Evolutionary conservation across 2,113 vertebrate species (phyloP).

Genomic region (Nerophis ophidion): DNA sequence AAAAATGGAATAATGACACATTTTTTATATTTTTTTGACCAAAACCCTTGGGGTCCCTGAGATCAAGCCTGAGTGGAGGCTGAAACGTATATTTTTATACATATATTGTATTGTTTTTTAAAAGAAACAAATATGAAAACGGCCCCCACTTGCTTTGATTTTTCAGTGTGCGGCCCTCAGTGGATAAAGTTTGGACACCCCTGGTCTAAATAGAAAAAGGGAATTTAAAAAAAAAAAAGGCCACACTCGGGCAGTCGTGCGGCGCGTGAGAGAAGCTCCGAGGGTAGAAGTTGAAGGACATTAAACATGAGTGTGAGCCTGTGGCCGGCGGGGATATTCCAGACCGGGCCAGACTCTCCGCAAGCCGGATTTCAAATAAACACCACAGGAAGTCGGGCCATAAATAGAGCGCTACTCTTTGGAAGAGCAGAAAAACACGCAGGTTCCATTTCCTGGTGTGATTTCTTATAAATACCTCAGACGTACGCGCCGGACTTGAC

Average conservation of each 20-base stretch:
- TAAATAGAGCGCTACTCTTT: constrained; percentile 50
- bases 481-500: not conserved
- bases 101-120: too few species aligned
- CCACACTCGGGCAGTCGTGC: constrained; percentile 14
- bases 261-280: constrained; percentile 49
- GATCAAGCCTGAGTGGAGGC: too few species aligned
- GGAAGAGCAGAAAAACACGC: constrained; percentile 28
- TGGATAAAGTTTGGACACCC: too few species aligned
- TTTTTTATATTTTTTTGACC: too few species aligned
- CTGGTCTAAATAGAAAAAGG: constrained; percentile 59
- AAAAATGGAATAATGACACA: too few species aligned
- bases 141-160: too few species aligned
- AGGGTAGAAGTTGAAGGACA: constrained; percentile 62
- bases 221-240: constrained; percentile 35
- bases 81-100: too few species aligned
- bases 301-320: constrained; percentile 62
- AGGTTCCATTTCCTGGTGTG: constrained; percentile 29
- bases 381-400: constrained; percentile 53
- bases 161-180: too few species aligned
- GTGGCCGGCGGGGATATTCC: constrained; percentile 43
- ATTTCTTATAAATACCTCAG: constrained; percentile 11
- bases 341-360: constrained; percentile 16
- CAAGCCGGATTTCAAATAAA: constrained; percentile 58
- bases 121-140: too few species aligned
- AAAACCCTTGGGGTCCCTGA: too few species aligned